phyloP scores from a whole-genome alignment of 2,797 vertebrate genomes.

The Poecilia velifera region DNA sequence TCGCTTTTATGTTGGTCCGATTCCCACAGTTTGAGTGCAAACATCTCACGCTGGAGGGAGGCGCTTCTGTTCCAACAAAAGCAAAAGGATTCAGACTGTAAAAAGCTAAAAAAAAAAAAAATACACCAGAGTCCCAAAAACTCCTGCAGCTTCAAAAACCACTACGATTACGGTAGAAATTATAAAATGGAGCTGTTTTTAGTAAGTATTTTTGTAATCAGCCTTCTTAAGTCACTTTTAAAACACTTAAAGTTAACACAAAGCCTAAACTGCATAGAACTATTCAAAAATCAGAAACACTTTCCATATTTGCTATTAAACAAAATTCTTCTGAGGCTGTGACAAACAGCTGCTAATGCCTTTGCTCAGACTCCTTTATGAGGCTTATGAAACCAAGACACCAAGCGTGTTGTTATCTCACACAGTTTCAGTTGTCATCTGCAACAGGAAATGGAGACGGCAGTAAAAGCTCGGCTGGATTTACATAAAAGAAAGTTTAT shows the following conservation, averaged over 20 bases:
- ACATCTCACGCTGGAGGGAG: not conserved
- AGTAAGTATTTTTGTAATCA: not conserved
- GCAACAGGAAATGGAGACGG: not conserved
- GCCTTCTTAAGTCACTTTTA: not conserved
- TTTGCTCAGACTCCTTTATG: not conserved
- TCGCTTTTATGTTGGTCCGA: not conserved
- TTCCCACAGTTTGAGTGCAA: not conserved
- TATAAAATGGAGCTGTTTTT: not conserved
- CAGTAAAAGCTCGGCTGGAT: not conserved
- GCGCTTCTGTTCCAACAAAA: not conserved
- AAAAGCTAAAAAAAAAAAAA: not conserved
- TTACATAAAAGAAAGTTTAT: not conserved
- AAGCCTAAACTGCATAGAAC: not conserved
- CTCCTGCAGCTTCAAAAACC: not conserved
- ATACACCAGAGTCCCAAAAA: not conserved
- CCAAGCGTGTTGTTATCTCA: not conserved
- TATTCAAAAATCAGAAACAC: no score
- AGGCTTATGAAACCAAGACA: not conserved
- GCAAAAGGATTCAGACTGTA: not conserved
- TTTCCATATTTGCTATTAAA: not conserved
- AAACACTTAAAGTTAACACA: not conserved
- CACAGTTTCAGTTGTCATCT: constrained; percentile 4
- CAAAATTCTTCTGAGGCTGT: not conserved
- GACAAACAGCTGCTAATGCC: not conserved
- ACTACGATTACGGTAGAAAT: not conserved